Percentiles rank a stretch among this genome's conserved stretches.
These are phyloP conservation scores for Himalopsyche phryganea DNA, from an alignment of 1,140 invertebrate species.

Conservation along the genomic window DNA sequence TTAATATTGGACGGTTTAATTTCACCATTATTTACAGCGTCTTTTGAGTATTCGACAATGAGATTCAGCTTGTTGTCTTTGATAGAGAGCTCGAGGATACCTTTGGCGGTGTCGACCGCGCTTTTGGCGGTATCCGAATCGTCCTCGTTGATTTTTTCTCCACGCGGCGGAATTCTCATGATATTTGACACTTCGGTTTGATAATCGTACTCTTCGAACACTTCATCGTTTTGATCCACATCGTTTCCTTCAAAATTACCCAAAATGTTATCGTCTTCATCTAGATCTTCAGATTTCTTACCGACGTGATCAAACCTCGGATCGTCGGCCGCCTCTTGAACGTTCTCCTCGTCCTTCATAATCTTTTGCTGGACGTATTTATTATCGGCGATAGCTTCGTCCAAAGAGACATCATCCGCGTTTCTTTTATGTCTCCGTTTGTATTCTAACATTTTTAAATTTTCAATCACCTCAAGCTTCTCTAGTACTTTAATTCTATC, in stretches of 20 bases:
- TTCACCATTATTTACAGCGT: neutral
- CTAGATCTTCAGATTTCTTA: slow-evolving; percentile 32
- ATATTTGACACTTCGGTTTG: slow-evolving; percentile 38
- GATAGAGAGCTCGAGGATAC: slow-evolving; percentile 18
- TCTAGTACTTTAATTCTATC: too few species aligned
- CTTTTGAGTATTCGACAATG: slow-evolving; percentile 4
- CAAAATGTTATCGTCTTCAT: slow-evolving; percentile 33
- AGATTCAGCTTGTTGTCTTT: slow-evolving; percentile 27
- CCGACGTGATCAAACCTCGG: slow-evolving; percentile 41
- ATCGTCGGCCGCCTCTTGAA: slow-evolving; percentile 35
- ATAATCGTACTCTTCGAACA: slow-evolving; percentile 30
- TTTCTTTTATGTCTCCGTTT: neutral
- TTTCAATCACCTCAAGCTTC: too few species aligned
- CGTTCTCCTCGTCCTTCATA: slow-evolving; percentile 36
- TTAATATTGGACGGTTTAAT: neutral
- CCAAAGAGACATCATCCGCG: neutral
- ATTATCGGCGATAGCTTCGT: slow-evolving; percentile 11
- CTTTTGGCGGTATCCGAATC: neutral
- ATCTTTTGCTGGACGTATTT: slow-evolving; percentile 11
- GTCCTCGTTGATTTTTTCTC: slow-evolving; percentile 22
- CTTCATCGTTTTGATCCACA: slow-evolving; percentile 37
- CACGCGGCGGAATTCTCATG: slow-evolving; percentile 49
- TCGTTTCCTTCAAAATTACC: slow-evolving; percentile 30
- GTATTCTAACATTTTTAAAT: too few species aligned
- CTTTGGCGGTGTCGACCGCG: slow-evolving; percentile 21